phyloP scores from a whole-genome alignment of 2,113 vertebrate species.

The Tichodroma muraria region DNA sequence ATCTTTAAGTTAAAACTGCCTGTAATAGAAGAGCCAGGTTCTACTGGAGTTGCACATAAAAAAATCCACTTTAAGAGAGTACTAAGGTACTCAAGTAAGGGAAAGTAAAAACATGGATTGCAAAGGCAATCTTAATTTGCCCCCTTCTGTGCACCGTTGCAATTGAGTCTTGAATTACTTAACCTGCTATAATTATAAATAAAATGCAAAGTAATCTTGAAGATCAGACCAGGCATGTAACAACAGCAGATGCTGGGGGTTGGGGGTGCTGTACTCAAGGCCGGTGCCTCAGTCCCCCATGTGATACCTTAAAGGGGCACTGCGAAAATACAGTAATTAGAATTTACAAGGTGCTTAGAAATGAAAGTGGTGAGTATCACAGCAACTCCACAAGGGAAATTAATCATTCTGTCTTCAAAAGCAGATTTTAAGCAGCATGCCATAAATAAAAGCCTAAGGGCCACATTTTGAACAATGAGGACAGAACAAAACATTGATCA shows the following conservation, averaged over 20 bases:
- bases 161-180: not conserved
- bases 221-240: not conserved
- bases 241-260: not conserved
- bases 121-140: not conserved
- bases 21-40: not conserved
- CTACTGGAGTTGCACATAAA: not conserved
- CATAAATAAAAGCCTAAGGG: slow-evolving; percentile 63
- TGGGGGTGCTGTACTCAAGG: not conserved
- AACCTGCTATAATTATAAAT: not conserved
- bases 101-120: not conserved
- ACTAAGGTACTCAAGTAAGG: not conserved
- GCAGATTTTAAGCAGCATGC: slow-evolving; percentile 47
- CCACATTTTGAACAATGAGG: slow-evolving; percentile 55
- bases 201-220: slow-evolving; percentile 5
- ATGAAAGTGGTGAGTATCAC: slow-evolving; percentile 36
- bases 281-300: not conserved
- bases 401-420: slow-evolving; percentile 60
- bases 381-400: slow-evolving; percentile 46
- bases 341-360: slow-evolving; percentile 52
- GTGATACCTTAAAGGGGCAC: slow-evolving; percentile 23
- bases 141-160: not conserved
- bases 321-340: slow-evolving; percentile 45
- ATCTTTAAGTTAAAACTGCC: slow-evolving; percentile 12
- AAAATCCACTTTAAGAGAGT: not conserved
- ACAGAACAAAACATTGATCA: slow-evolving; percentile 63